phyloP scores from a whole-genome alignment of 2,113 vertebrate species.

The Cebidichthys violaceus region DNA sequence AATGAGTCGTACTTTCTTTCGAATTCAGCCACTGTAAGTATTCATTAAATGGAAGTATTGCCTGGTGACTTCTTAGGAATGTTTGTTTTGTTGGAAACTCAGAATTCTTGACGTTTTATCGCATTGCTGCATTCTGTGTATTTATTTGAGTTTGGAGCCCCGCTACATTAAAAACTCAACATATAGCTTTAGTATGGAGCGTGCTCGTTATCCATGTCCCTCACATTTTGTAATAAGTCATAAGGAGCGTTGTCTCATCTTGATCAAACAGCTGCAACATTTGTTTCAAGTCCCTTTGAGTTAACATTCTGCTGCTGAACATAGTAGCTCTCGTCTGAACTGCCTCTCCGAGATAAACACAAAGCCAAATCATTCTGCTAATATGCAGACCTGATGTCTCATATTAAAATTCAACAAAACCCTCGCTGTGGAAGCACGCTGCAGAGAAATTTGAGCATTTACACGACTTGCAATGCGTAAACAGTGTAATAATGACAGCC shows the following conservation, averaged over 20 bases:
- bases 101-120: not conserved
- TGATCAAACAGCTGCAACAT: not conserved
- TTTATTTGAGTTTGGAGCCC: not conserved
- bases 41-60: not conserved
- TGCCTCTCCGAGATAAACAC: constrained; percentile 10
- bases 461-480: constrained; percentile 48
- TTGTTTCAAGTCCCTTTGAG: not conserved
- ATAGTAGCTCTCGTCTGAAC: not conserved
- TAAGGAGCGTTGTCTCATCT: not conserved
- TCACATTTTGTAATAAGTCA: not conserved
- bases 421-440: constrained; percentile 8
- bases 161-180: not conserved
- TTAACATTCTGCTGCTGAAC: not conserved
- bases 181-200: not conserved
- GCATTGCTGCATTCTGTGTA: not conserved
- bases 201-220: not conserved
- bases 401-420: constrained; percentile 37
- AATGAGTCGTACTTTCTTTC: not conserved
- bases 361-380: constrained; percentile 14
- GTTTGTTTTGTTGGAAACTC: not conserved
- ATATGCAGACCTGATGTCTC: constrained; percentile 34
- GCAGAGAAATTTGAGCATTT: constrained; percentile 57
- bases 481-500: constrained; percentile 58
- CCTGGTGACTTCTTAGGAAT: not conserved
- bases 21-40: not conserved